A percentile compares a stretch with the other conserved stretches of the same genome.
Conservation (phyloP, 2,888 invertebrate species). For the Catocala fraxini region DNA sequence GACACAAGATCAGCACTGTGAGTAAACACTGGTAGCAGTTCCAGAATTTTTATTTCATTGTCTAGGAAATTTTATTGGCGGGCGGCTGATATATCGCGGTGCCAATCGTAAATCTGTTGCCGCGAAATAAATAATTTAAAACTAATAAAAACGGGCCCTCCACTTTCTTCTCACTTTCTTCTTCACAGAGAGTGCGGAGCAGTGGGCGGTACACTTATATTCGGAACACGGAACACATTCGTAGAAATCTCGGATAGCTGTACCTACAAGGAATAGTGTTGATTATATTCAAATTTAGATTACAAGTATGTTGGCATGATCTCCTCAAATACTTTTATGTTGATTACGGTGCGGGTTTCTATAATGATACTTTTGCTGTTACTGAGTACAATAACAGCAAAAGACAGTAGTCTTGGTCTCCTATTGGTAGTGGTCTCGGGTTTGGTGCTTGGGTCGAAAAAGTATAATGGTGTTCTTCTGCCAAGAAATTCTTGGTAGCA, state of each 20-base stretch:
- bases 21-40: constrained; percentile 15
- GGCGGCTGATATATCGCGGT: constrained; percentile 82
- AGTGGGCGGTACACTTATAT: constrained; percentile 44
- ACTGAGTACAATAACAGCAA: too few species aligned
- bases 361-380: too few species aligned
- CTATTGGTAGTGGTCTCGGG: too few species aligned
- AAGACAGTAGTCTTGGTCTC: too few species aligned
- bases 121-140: constrained; percentile 86
- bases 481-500: too few species aligned
- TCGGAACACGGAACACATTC: constrained; percentile 39
- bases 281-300: constrained; percentile 23
- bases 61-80: constrained; percentile 78
- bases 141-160: constrained; percentile 77
- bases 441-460: too few species aligned
- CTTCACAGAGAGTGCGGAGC: constrained; percentile 47
- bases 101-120: constrained; percentile 85
- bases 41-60: constrained; percentile 48
- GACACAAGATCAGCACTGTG: too few species aligned
- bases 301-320: constrained; percentile 16
- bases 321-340: too few species aligned
- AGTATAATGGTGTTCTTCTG: too few species aligned
- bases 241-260: constrained; percentile 35
- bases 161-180: constrained; percentile 28
- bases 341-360: too few species aligned
- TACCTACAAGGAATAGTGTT: constrained; percentile 15